Evolutionary conservation across 1,140 invertebrate genomes (phyloP).

Genomic region (Dicyema japonicum): DNA sequence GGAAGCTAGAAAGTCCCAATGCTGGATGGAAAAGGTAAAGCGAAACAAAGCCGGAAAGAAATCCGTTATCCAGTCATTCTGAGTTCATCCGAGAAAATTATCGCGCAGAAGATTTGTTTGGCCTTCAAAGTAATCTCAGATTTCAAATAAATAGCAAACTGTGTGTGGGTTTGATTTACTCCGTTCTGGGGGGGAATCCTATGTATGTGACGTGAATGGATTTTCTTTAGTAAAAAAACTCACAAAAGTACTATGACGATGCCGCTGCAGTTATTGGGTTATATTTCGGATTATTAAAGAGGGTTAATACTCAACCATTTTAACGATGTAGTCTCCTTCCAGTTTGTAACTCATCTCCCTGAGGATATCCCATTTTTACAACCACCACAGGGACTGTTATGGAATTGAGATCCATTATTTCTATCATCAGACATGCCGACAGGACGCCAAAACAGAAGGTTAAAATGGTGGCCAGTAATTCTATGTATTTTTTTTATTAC

Average conservation of each 20-base stretch:
- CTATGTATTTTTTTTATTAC: too few species aligned
- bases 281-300: slow-evolving; percentile 8
- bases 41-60: slow-evolving; percentile 80
- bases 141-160: slow-evolving; percentile 47
- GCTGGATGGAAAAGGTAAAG: slow-evolving; percentile 73
- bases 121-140: not conserved
- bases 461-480: too few species aligned
- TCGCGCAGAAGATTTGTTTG: slow-evolving; percentile 76
- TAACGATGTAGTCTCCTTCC: not conserved
- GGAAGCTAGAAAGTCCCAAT: slow-evolving; percentile 84
- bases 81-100: slow-evolving; percentile 84
- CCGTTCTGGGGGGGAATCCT: slow-evolving; percentile 79
- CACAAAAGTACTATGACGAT: slow-evolving; percentile 96
- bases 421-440: slow-evolving; percentile 88
- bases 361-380: slow-evolving; percentile 1
- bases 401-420: slow-evolving; percentile 83
- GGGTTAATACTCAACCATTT: slow-evolving; percentile 2
- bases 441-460: slow-evolving; percentile 98
- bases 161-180: slow-evolving; percentile 96
- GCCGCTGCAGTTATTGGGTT: slow-evolving; percentile 61
- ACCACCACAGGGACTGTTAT: slow-evolving; percentile 27
- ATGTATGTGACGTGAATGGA: slow-evolving; percentile 95
- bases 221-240: slow-evolving; percentile 99
- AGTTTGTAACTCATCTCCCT: not conserved
- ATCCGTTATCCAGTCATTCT: slow-evolving; percentile 89